Evolutionary conservation across 1,140 invertebrate species (phyloP).

Genomic region (Zaprionus vittiger): DNA sequence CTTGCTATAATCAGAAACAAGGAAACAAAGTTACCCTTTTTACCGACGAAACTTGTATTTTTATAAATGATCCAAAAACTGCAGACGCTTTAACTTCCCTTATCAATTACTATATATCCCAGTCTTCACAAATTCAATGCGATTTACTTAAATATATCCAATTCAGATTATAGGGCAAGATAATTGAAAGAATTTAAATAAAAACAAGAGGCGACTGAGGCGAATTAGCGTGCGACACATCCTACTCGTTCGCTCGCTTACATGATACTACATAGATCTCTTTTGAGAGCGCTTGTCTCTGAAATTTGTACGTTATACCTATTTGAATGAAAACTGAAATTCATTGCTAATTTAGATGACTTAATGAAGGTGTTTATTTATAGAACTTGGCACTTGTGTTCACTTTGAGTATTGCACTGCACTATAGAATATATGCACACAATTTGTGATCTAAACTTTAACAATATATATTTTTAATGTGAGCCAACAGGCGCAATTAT

Average conservation of each 20-base stretch:
- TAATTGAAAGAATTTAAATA: too few species aligned
- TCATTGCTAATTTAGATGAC: slow-evolving; percentile 45
- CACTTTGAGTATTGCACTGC: slow-evolving; percentile 8
- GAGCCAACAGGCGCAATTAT: too few species aligned
- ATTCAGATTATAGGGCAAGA: too few species aligned
- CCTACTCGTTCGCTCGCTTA: neutral
- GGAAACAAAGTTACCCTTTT: too few species aligned
- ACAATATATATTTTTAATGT: neutral
- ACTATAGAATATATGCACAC: neutral
- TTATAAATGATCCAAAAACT: too few species aligned
- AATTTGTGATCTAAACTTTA: neutral
- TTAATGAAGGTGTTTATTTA: slow-evolving; percentile 29
- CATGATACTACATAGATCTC: neutral
- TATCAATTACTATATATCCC: too few species aligned
- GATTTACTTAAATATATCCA: neutral
- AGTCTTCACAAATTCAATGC: neutral
- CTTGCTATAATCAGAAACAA: too few species aligned
- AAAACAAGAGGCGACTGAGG: too few species aligned
- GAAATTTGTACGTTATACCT: neutral
- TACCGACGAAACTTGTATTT: too few species aligned
- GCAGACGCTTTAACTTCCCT: too few species aligned
- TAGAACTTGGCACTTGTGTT: slow-evolving; percentile 45
- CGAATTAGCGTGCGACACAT: too few species aligned
- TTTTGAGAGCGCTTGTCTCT: neutral
- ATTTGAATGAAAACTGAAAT: slow-evolving; percentile 22